These are phyloP conservation scores for Camponotus floridanus DNA, from an alignment of 1,140 invertebrate genomes.

Conservation along the genomic window DNA sequence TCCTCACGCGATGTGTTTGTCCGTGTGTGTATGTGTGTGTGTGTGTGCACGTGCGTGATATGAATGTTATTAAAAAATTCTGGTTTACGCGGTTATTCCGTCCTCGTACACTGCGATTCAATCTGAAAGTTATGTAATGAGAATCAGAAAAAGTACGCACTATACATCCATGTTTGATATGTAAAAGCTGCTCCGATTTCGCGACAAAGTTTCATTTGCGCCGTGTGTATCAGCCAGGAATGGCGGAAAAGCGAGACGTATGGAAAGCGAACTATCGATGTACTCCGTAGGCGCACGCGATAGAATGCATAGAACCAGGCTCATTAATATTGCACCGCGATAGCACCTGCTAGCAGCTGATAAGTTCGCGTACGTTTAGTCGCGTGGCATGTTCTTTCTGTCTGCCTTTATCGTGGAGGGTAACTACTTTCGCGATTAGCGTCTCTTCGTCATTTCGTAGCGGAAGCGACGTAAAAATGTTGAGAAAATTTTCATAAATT, in stretches of 20 bases:
- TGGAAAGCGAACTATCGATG: conserved; percentile 62
- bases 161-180: background rate
- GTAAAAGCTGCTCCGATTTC: conserved; percentile 8
- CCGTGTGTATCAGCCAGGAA: conserved; percentile 4
- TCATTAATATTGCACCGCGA: conserved; percentile 71
- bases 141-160: background rate
- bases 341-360: conserved; percentile 73
- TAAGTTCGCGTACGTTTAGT: conserved; percentile 64
- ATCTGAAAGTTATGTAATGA: conserved; percentile 39
- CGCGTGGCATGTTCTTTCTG: conserved; percentile 36
- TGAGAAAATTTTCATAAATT: background rate
- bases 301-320: conserved; percentile 65
- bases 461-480: background rate
- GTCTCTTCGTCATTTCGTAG: background rate
- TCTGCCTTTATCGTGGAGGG: background rate
- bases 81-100: background rate
- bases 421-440: conserved; percentile 42
- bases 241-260: conserved; percentile 35
- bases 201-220: conserved; percentile 19
- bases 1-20: background rate
- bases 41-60: background rate
- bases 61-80: conserved; percentile 24
- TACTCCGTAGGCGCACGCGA: conserved; percentile 62
- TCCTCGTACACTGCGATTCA: background rate
- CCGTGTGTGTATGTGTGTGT: too few relatives aligned